phyloP scores from a whole-genome alignment of 2,888 invertebrate genomes.

The Cyrtodaria siliqua region DNA sequence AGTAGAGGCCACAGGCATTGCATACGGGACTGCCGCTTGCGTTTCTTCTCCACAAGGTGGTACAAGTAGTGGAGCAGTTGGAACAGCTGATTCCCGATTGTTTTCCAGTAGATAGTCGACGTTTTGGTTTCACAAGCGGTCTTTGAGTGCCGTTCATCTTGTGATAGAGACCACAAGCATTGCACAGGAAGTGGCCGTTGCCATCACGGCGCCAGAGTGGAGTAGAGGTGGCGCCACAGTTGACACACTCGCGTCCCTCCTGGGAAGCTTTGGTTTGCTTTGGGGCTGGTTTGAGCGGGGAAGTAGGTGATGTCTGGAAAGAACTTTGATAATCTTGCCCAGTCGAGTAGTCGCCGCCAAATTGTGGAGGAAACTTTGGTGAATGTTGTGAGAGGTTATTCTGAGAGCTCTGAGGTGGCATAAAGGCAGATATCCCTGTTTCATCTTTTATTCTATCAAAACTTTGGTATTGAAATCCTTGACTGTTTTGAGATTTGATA shows the following conservation, averaged over 20 bases:
- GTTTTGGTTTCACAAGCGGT: slow-evolving; percentile 63
- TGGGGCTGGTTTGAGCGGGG: not conserved
- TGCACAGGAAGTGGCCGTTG: slow-evolving; percentile 98
- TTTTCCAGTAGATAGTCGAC: slow-evolving; percentile 43
- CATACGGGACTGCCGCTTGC: slow-evolving; percentile 97
- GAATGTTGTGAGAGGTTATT: no score
- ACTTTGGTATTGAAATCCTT: slow-evolving; percentile 18
- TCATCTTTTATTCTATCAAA: slow-evolving; percentile 17
- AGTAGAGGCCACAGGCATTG: slow-evolving; percentile 99
- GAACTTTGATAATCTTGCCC: not conserved
- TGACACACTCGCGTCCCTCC: slow-evolving; percentile 98
- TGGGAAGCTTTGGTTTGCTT: slow-evolving; percentile 24
- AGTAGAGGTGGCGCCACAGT: slow-evolving; percentile 98
- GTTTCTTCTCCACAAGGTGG: slow-evolving; percentile 98
- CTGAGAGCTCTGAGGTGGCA: slow-evolving; percentile 9
- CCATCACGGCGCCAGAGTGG: slow-evolving; percentile 98
- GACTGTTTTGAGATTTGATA: slow-evolving; percentile 15
- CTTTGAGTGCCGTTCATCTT: slow-evolving; percentile 98
- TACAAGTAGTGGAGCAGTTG: slow-evolving; percentile 96
- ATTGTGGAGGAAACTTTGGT: slow-evolving; percentile 33
- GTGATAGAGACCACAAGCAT: slow-evolving; percentile 99
- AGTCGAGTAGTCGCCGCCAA: slow-evolving; percentile 26
- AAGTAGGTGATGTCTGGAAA: slow-evolving; percentile 3
- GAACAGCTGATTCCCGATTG: slow-evolving; percentile 89
- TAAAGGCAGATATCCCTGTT: slow-evolving; percentile 19